Conservation (phyloP, 2,113 vertebrate species). For the Phylloscopus trochiloides region DNA sequence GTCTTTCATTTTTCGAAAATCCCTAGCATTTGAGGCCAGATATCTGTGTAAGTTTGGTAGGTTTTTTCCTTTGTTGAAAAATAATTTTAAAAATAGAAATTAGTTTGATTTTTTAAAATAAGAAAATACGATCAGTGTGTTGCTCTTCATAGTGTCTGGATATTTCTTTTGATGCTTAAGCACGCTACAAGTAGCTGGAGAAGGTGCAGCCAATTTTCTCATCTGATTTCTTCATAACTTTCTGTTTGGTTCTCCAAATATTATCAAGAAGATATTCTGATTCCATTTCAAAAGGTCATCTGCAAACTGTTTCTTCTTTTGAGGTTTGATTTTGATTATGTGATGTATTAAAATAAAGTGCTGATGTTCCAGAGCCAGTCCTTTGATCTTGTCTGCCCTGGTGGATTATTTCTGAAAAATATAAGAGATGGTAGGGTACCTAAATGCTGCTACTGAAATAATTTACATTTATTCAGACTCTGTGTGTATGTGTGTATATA, state of each 20-base stretch:
- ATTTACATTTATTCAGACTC: not conserved
- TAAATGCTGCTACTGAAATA: not conserved
- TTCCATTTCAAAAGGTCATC: not conserved
- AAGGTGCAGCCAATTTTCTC: not conserved
- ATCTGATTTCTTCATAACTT: not conserved
- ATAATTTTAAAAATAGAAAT: not conserved
- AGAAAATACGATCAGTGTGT: not conserved
- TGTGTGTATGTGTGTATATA: fast-evolving
- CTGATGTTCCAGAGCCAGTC: not conserved
- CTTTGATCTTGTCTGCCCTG: not conserved
- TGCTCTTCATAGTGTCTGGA: not conserved
- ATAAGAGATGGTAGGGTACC: not conserved
- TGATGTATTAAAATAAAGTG: not conserved
- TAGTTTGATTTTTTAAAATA: not conserved
- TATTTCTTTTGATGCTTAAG: not conserved
- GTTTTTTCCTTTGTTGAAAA: not conserved
- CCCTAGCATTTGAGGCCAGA: not conserved
- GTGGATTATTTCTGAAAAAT: not conserved
- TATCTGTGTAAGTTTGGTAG: not conserved
- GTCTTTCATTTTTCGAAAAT: not conserved
- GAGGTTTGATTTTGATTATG: not conserved
- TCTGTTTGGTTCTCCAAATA: not conserved
- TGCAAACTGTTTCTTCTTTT: not conserved
- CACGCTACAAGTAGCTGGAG: not conserved
- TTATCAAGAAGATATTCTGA: not conserved